Evolutionary conservation across 2,888 invertebrate genomes (phyloP).

Genomic region (Heliconius erato): DNA sequence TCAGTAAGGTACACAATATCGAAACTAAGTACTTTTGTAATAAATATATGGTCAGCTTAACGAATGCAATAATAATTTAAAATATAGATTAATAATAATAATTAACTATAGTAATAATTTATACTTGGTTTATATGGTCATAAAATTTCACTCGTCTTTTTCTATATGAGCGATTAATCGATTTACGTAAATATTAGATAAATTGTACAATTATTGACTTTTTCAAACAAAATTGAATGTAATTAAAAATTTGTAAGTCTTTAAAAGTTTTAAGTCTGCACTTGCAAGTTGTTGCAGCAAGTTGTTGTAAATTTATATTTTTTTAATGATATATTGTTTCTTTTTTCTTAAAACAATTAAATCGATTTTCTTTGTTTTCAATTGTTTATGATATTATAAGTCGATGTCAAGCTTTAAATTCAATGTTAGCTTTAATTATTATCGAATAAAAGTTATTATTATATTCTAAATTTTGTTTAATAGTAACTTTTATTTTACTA

Average conservation of each 20-base stretch:
- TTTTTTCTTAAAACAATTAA: neutral
- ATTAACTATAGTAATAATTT: constrained; percentile 24
- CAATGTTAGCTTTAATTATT: constrained; percentile 85
- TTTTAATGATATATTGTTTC: neutral
- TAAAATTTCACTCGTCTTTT: neutral
- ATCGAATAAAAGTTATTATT: constrained; percentile 68
- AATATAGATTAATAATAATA: neutral
- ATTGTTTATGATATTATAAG: constrained; percentile 61
- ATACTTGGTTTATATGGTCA: constrained; percentile 3
- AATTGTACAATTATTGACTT: constrained; percentile 11
- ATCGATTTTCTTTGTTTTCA: constrained; percentile 38
- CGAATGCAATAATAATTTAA: constrained; percentile 21
- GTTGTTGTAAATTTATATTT: neutral
- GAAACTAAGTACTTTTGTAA: neutral
- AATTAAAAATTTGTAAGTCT: neutral
- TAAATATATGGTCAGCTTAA: neutral
- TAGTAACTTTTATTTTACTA: constrained; percentile 45
- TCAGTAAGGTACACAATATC: no score
- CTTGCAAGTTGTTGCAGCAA: no score
- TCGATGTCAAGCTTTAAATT: constrained; percentile 85
- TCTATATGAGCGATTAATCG: neutral
- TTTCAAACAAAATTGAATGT: constrained; percentile 28
- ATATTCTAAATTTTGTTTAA: constrained; percentile 39
- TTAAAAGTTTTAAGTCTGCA: neutral
- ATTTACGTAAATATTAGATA: neutral